These are phyloP conservation scores for Stomorhina lunata DNA, from an alignment of 2,888 invertebrate species.

Conservation along the genomic window DNA sequence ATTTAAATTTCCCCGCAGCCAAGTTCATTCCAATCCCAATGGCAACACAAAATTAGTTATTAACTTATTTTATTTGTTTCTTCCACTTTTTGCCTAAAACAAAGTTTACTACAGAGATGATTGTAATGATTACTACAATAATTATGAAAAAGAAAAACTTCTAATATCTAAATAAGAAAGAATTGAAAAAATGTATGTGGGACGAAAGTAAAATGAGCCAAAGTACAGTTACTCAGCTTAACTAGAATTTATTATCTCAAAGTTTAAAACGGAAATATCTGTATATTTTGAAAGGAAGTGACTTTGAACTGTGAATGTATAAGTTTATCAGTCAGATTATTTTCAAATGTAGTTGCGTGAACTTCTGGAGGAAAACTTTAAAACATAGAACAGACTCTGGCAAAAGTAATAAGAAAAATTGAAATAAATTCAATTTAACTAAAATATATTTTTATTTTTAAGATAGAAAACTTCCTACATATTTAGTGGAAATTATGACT, in stretches of 20 bases:
- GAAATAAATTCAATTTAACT: slow-evolving; percentile 34
- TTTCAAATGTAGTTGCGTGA: background rate
- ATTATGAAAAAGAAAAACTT: slow-evolving; percentile 23
- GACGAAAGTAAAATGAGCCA: background rate
- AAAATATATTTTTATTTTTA: slow-evolving; percentile 42
- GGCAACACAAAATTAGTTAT: background rate
- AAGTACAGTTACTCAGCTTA: slow-evolving; percentile 8
- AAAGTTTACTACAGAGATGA: slow-evolving; percentile 29
- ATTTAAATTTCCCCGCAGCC: too few species aligned
- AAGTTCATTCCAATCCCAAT: too few species aligned
- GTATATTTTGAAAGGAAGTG: background rate
- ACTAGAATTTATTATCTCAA: background rate
- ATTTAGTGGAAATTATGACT: too few species aligned
- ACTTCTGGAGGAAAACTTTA: too few species aligned
- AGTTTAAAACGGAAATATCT: background rate
- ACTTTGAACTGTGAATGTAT: background rate
- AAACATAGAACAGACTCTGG: background rate
- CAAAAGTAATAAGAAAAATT: background rate
- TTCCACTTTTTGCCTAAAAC: background rate
- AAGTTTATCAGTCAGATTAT: background rate
- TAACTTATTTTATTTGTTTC: background rate
- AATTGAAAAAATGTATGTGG: background rate
- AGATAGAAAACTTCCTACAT: too few species aligned
- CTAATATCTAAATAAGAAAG: background rate
- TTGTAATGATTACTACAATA: slow-evolving; percentile 32